phyloP scores from a whole-genome alignment of 2,113 vertebrate species.

The Albula goreensis region DNA sequence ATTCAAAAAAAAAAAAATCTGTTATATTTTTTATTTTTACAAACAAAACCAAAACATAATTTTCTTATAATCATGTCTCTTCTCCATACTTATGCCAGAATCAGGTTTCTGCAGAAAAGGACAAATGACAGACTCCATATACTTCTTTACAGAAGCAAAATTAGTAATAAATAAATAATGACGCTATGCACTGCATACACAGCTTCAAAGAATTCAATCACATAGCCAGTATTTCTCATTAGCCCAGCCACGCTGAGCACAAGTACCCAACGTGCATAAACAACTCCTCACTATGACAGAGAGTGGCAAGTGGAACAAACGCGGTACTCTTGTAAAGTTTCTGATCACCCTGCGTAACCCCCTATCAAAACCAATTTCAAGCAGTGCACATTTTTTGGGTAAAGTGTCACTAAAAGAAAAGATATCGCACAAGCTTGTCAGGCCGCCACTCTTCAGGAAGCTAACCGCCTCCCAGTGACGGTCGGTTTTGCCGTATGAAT shows the following conservation, averaged over 20 bases:
- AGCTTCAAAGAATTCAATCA: not conserved
- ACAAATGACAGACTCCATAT: not conserved
- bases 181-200: not conserved
- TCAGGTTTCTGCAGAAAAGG: not conserved
- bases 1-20: not conserved
- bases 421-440: constrained; percentile 58
- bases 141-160: not conserved
- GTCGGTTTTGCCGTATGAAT: constrained; percentile 79
- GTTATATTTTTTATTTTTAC: too few species aligned
- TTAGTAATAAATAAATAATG: not conserved
- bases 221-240: not conserved
- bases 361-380: not conserved
- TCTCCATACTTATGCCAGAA: not conserved
- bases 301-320: not conserved
- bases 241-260: not conserved
- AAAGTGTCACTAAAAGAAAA: constrained; percentile 16
- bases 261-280: not conserved
- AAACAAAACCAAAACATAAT: too few species aligned
- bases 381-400: not conserved
- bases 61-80: not conserved
- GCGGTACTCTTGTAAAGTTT: not conserved
- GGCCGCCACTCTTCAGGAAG: constrained; percentile 62
- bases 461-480: constrained; percentile 57
- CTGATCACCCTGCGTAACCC: not conserved
- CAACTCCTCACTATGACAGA: not conserved